Base-by-base conservation (phyloP, 2,113 vertebrate species). In the Orthochromis malagaraziensis region DNA sequence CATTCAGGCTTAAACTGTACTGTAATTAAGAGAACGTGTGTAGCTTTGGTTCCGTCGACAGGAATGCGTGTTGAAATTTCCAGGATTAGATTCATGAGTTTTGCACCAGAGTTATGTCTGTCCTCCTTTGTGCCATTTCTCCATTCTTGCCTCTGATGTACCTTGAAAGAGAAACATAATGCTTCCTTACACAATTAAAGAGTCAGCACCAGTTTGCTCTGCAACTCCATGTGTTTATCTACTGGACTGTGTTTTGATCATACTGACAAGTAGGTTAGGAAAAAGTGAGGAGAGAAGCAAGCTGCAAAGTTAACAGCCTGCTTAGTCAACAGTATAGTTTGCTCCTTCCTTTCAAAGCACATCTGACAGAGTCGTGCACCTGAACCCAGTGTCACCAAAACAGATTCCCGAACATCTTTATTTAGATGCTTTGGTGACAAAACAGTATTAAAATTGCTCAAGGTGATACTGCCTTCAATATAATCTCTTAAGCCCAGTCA, bases 241-340 rank as follows among this genome's bases (percentile, higher is more conserved):
- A 24, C 81, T 75, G 81, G 85, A 68, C 79, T 87, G 83, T 87
- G 82, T 88, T 92, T 89, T 87, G 82, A 89, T 91, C 82, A 82
- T 19, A 84, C 58, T 88, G 90, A 90, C 88, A 89, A 68, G 73
- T 4, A 65, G 60, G 55, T 29, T 24, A 58, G 38, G 49, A 84
- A 84, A 81, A 85, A 79, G 79, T 19, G 53, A 51, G 51, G 10
- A 45, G 33, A 42, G 73, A 88, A 83, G 51, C 26, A 60, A 53
- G 79, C 5, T 21, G 82, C 42, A 82, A 85, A 85, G 87, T 63
- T 26, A 82, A 57, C 75, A 29, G 68, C 45, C 77, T 87, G 81
- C 88, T 84, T 89, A 84, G 35, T 90, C 89, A 55, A 89, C 83
- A 57, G 26, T 17, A 31, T 77, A 55, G 19, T 45, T 73, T 54